Percentiles rank a stretch among this genome's conserved stretches.
Conservation (phyloP, 2,888 invertebrate species). For the Tortricodes alternella region DNA sequence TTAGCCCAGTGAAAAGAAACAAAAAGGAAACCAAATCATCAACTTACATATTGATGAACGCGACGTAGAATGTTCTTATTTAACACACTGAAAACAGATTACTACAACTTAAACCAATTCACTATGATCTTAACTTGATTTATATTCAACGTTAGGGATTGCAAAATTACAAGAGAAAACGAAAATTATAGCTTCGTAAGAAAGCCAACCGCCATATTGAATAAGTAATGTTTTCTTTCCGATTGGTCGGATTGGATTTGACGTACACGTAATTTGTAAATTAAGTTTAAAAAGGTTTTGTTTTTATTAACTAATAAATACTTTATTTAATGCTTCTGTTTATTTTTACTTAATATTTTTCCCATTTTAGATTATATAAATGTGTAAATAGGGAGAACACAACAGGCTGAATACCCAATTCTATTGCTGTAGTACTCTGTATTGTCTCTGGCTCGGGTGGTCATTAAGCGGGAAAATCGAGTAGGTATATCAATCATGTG, state of each 20-base stretch:
- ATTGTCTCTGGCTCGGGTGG: not conserved
- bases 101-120: constrained; percentile 2
- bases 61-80: not conserved
- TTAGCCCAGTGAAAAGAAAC: constrained; percentile 16
- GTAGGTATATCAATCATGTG: not conserved
- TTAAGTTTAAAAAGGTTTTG: no score
- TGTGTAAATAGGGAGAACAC: no score
- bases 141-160: not conserved
- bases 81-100: constrained; percentile 7
- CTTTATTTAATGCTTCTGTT: no score
- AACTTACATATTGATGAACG: constrained; percentile 55
- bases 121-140: constrained; percentile 2
- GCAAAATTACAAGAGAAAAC: constrained; percentile 1
- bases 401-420: no score
- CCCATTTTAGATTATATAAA: no score
- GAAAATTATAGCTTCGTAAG: constrained; percentile 11
- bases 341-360: no score
- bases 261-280: not conserved
- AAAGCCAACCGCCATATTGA: constrained; percentile 51
- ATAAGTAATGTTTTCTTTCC: constrained; percentile 22
- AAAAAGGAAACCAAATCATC: constrained; percentile 22
- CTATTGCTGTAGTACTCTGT: no score
- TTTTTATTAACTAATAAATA: no score
- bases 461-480: not conserved
- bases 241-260: not conserved